Base-by-base conservation (phyloP, 2,113 vertebrate genomes). In the Rattus rattus region DNA sequence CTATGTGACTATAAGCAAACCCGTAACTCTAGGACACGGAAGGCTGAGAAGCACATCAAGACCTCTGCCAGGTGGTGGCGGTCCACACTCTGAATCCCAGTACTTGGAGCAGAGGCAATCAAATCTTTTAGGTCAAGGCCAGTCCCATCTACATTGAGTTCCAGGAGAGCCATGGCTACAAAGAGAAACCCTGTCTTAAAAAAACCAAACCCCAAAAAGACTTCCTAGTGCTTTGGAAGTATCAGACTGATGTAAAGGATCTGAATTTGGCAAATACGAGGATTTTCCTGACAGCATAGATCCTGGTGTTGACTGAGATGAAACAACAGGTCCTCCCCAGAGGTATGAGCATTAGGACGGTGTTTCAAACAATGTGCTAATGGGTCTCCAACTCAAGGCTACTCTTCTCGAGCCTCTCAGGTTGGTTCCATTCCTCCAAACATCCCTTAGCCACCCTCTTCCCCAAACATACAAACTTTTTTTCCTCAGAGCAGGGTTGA, bases 341-440 rank as follows among this genome's bases (percentile, higher is more conserved):
- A 99, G 98, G 99, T 99, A 97, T 99, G 99, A 98, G 99, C 99
- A 97, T 99, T 99, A 33, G 99, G 99, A 96, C 99, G 99, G 87
- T 98, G 52, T 99, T 91, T 99, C 99, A 94, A 99, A 99, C 97
- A 99, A 99, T 43, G 99, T 99, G 98, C 99, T 99, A 96, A 99
- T 99, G 97, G 12, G n/a, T 7, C 36, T 61, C 56, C 24, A 83
- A 43, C 56, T 43, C 24, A 65, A 16, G 54, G 39, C 26, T 43
- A 30, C 26, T 61, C n/a, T 43, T 28, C 39, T 49, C 67, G 39
- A 86, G 43, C 39, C 28, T 67, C 26, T 19, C 9, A 11, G 7
- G 14, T 33, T 67, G 26, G 14, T 47, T 30, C 13, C n/a, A 47
- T 30, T 28, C 26, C 43, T 63, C 7, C 14, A 63, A 63, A 65